phyloP scores from a whole-genome alignment of 2,113 vertebrate genomes.

The Nothobranchius furzeri region DNA sequence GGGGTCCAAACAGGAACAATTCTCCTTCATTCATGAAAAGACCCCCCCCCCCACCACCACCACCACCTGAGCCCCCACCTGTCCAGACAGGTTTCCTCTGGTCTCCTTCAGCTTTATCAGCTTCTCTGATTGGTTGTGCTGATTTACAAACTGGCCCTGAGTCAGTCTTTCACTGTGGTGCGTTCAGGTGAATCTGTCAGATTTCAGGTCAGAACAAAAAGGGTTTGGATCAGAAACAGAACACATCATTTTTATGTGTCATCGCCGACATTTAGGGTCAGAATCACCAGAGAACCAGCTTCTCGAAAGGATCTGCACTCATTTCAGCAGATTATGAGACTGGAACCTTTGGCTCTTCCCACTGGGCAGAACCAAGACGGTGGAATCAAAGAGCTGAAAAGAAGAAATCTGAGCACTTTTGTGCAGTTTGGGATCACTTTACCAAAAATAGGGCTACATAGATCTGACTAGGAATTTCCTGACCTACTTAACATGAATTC shows the following conservation, averaged over 20 bases:
- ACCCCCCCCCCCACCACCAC: conserved; percentile 26
- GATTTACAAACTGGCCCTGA: conserved; percentile 13
- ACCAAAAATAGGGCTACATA: background rate
- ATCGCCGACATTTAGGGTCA: conserved; percentile 7
- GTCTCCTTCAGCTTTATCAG: conserved; percentile 28
- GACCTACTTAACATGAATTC: too few relatives aligned
- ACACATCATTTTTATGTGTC: conserved; percentile 11
- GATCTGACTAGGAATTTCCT: too few relatives aligned
- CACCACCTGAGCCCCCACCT: conserved; percentile 8
- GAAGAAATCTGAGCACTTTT: background rate
- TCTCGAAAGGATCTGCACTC: background rate
- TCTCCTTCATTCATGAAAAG: conserved; percentile 73
- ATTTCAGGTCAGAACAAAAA: conserved; percentile 5
- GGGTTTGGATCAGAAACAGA: conserved; percentile 3
- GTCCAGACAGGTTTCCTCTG: conserved; percentile 26
- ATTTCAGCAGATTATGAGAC: background rate
- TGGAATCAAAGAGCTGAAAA: background rate
- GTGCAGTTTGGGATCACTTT: background rate
- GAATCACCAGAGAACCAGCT: background rate
- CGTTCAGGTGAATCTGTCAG: conserved; percentile 5
- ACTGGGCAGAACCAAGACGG: background rate
- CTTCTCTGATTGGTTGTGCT: conserved; percentile 17
- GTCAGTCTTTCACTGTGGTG: background rate
- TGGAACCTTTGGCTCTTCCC: background rate
- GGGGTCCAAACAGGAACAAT: conserved; percentile 65